Percentiles rank a stretch among this genome's conserved stretches.
These are phyloP conservation scores for Tryphoninae sp. DNA, from an alignment of 2,888 invertebrate species.

Conservation along the genomic window DNA sequence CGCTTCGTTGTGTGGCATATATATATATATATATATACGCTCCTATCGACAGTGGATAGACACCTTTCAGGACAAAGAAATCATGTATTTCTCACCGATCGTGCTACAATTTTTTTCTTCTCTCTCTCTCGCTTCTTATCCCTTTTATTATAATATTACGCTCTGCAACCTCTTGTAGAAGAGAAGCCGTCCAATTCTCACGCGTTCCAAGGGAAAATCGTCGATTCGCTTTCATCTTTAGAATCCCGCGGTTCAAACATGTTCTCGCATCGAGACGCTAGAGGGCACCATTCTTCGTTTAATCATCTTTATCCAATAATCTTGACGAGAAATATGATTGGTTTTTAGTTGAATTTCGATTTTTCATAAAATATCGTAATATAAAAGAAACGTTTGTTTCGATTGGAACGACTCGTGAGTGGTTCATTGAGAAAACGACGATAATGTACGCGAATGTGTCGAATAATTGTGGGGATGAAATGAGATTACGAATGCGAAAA, in stretches of 20 bases:
- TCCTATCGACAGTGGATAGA: slow-evolving; percentile 9
- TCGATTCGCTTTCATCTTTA: not conserved
- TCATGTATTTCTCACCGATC: slow-evolving; percentile 55
- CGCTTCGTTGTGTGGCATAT: slow-evolving; percentile 51
- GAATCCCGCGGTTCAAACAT: not conserved
- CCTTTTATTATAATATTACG: slow-evolving; percentile 11
- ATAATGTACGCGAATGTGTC: too few relatives aligned
- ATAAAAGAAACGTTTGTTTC: too few relatives aligned
- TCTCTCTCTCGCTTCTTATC: slow-evolving; percentile 7
- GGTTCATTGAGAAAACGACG: too few relatives aligned
- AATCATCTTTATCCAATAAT: too few relatives aligned
- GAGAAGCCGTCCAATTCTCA: not conserved
- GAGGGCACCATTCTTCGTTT: not conserved
- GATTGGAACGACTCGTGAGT: too few relatives aligned
- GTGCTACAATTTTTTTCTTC: slow-evolving; percentile 8
- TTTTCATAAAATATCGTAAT: too few relatives aligned
- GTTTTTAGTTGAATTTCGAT: too few relatives aligned
- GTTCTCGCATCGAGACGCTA: not conserved
- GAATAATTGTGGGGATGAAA: too few relatives aligned
- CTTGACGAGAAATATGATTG: too few relatives aligned
- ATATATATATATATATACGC: not conserved
- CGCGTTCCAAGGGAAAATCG: not conserved
- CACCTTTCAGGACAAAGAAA: slow-evolving; percentile 54
- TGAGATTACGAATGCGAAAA: too few relatives aligned
- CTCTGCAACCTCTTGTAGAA: not conserved